These are phyloP conservation scores for Prunella himalayana DNA, from an alignment of 2,113 vertebrate genomes.

Conservation along the genomic window DNA sequence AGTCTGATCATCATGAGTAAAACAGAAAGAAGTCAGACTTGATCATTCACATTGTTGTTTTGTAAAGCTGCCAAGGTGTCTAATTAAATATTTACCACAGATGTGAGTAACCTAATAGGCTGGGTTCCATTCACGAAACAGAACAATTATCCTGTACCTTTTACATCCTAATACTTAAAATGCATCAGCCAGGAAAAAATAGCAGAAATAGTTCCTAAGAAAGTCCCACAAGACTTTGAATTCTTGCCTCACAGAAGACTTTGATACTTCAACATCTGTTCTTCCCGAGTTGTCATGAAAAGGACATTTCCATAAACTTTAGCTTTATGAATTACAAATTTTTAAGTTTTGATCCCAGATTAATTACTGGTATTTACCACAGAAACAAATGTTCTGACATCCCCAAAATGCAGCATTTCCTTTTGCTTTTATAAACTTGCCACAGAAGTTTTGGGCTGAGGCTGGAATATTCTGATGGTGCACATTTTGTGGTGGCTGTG, in stretches of 20 bases:
- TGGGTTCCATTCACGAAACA: neutral
- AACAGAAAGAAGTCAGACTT: neutral
- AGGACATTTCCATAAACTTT: neutral
- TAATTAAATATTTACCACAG: constrained; percentile 29
- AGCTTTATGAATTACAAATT: neutral
- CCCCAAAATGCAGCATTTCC: neutral
- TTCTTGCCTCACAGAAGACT: neutral
- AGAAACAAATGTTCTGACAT: neutral
- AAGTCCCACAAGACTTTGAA: neutral
- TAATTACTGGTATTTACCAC: neutral
- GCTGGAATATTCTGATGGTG: neutral
- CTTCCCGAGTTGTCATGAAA: neutral
- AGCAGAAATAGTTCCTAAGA: neutral
- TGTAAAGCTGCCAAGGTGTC: neutral
- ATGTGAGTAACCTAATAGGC: constrained; percentile 13
- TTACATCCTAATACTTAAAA: neutral
- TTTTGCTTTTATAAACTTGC: neutral
- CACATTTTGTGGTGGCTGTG: neutral
- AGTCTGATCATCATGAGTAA: constrained; percentile 2
- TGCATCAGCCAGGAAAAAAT: neutral
- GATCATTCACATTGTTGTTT: neutral
- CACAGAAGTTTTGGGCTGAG: neutral
- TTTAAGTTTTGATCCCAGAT: neutral
- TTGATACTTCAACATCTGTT: neutral
- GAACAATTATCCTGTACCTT: neutral